These are phyloP conservation scores for Halcyon chelicuti DNA, from an alignment of 2,797 vertebrate species.

Conservation along the genomic window DNA sequence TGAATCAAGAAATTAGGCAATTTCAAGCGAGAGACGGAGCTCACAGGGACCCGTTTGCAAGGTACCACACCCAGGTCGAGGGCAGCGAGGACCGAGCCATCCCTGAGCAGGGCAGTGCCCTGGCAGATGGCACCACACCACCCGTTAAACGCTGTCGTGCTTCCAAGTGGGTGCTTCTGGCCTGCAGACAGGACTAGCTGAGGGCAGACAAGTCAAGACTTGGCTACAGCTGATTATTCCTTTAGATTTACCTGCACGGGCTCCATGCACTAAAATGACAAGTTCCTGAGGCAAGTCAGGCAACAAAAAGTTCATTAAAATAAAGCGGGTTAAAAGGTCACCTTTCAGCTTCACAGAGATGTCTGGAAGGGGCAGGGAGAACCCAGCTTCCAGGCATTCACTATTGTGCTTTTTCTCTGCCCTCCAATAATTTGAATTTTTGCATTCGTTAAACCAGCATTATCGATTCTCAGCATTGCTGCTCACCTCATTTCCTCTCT, in stretches of 20 bases:
- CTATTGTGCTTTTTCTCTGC: not conserved
- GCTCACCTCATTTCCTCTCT: not conserved
- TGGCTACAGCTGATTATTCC: not conserved
- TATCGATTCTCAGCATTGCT: not conserved
- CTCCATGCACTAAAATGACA: not conserved
- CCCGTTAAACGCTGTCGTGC: accelerated
- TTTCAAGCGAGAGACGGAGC: not conserved
- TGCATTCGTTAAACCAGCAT: not conserved
- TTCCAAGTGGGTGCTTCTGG: accelerated
- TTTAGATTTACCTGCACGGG: not conserved
- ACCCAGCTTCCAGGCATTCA: not conserved
- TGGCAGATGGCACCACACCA: not conserved
- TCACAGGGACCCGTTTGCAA: accelerated
- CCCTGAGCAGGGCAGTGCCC: not conserved
- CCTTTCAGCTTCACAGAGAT: not conserved
- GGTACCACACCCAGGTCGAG: accelerated
- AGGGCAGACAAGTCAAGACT: not conserved
- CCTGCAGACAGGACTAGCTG: not conserved
- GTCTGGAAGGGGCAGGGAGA: not conserved
- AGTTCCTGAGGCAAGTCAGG: not conserved
- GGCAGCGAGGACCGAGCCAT: not conserved
- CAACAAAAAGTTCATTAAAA: not conserved
- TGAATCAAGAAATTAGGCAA: not conserved
- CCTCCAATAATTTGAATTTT: not conserved
- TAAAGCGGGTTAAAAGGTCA: not conserved